phyloP scores from a whole-genome alignment of 1,140 invertebrate genomes.

The Apis dorsata region DNA sequence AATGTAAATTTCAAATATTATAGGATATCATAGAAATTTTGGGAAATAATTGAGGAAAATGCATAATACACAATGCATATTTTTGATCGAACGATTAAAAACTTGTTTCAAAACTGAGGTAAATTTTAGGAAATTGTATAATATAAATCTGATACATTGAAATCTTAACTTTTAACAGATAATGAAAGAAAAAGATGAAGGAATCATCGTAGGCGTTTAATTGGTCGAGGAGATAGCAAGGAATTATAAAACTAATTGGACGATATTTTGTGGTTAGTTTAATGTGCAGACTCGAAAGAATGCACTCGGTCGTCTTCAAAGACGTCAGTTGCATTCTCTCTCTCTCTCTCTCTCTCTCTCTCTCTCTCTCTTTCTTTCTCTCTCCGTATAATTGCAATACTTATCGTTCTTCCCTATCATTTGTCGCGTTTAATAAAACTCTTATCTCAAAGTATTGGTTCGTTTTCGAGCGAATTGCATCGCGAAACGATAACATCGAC shows the following conservation, averaged over 20 bases:
- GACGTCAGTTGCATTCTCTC: neutral
- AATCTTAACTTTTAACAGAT: no score
- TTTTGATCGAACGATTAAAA: neutral
- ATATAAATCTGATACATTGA: no score
- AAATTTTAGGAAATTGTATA: no score
- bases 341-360: no score
- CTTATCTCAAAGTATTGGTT: no score
- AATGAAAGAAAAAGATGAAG: neutral
- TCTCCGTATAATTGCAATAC: neutral
- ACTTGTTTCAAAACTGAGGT: neutral
- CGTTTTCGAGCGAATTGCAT: neutral
- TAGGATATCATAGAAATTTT: neutral
- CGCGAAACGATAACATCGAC: constrained; percentile 3
- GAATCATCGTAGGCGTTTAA: no score
- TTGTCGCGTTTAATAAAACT: neutral
- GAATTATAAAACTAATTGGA: neutral
- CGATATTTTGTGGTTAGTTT: constrained; percentile 6
- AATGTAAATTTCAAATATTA: neutral
- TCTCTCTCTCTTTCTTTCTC: no score
- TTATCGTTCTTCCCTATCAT: neutral
- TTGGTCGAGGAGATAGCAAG: neutral
- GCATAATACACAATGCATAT: neutral
- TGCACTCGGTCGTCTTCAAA: neutral
- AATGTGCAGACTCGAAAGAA: neutral
- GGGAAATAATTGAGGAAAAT: neutral